A percentile compares a stretch with the other conserved stretches of the same genome.
These are phyloP conservation scores for Setophaga coronata DNA, from an alignment of 2,113 vertebrate genomes.

Conservation along the genomic window DNA sequence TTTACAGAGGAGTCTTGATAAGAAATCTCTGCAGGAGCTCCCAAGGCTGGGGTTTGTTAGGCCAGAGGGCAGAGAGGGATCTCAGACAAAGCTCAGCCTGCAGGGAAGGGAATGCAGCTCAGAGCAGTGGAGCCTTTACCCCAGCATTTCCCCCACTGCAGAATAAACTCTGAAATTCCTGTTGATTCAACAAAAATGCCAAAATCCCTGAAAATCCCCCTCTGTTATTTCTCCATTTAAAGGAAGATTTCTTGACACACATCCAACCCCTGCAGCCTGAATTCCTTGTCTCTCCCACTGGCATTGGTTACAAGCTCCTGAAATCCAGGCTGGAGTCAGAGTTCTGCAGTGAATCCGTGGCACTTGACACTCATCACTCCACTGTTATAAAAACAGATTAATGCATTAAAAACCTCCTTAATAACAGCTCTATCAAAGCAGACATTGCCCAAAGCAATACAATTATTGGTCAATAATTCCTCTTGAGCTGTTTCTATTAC, in stretches of 20 bases:
- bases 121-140: not conserved
- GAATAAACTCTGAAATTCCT: not conserved
- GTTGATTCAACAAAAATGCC: not conserved
- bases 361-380: slow-evolving; percentile 3
- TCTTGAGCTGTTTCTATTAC: slow-evolving; percentile 25
- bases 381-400: not conserved
- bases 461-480: slow-evolving; percentile 63
- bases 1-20: no score
- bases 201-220: not conserved
- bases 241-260: not conserved
- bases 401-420: slow-evolving; percentile 24
- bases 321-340: not conserved
- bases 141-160: not conserved
- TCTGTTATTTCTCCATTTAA: not conserved
- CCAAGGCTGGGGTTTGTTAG: not conserved
- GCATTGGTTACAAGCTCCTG: not conserved
- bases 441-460: not conserved
- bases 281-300: not conserved
- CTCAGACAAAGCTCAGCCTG: not conserved
- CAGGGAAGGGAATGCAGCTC: not conserved
- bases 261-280: not conserved
- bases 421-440: slow-evolving; percentile 21
- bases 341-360: not conserved
- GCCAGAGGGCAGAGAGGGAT: not conserved
- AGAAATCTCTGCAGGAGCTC: not conserved